Conservation (phyloP, 2,797 vertebrate genomes). For the Cyclura pinguis region DNA sequence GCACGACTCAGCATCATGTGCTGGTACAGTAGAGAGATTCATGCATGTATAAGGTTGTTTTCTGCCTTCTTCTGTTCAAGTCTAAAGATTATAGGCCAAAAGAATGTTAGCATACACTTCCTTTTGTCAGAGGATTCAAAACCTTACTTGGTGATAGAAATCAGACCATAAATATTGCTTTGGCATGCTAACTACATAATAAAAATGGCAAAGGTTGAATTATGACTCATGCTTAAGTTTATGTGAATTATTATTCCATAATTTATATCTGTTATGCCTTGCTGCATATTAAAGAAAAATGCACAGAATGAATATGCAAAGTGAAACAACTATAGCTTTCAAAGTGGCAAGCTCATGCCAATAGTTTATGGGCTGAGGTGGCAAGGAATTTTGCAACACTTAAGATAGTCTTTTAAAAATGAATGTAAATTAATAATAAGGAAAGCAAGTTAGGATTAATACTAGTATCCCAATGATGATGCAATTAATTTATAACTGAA, state of each 20-base stretch:
- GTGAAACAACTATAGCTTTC: slow-evolving; percentile 11
- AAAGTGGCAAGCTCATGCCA: background rate
- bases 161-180: slow-evolving; percentile 35
- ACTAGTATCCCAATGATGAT: background rate
- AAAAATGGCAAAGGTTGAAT: slow-evolving; percentile 44
- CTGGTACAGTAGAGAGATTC: background rate
- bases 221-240: slow-evolving; percentile 30
- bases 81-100: background rate
- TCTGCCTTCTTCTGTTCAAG: background rate
- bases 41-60: background rate
- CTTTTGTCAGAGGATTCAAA: slow-evolving; percentile 18
- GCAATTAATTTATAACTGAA: background rate
- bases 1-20: background rate
- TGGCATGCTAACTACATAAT: slow-evolving; percentile 33
- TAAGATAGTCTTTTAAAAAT: slow-evolving; percentile 12
- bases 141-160: slow-evolving; percentile 17
- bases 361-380: slow-evolving; percentile 18
- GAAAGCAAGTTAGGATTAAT: slow-evolving; percentile 12
- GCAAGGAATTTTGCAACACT: slow-evolving; percentile 28
- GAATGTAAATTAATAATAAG: slow-evolving; percentile 10
- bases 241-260: slow-evolving; percentile 36
- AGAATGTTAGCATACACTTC: background rate
- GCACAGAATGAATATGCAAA: slow-evolving; percentile 18
- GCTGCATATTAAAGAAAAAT: slow-evolving; percentile 25
- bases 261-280: slow-evolving; percentile 31